phyloP scores from a whole-genome alignment of 2,888 invertebrate genomes.

The Lithophane leautieri region DNA sequence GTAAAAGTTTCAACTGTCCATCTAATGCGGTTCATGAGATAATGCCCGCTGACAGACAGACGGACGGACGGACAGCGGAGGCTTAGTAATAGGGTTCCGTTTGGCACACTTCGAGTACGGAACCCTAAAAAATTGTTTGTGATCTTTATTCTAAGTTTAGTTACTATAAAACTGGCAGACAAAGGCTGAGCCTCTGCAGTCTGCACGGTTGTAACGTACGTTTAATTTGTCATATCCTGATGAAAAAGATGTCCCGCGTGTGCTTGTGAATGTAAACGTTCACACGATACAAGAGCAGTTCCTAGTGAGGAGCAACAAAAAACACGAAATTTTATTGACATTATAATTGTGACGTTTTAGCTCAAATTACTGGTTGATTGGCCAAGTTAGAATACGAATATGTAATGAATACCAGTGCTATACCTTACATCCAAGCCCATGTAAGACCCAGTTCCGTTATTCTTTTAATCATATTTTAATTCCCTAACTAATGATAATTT shows the following conservation, averaged over 20 bases:
- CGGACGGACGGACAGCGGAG: too few relatives aligned
- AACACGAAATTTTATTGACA: not conserved
- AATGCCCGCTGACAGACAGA: too few relatives aligned
- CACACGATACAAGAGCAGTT: not conserved
- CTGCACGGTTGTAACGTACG: not conserved
- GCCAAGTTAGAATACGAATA: not conserved
- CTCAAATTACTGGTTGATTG: not conserved
- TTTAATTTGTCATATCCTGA: not conserved
- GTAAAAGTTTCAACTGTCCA: too few relatives aligned
- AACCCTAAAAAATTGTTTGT: not conserved
- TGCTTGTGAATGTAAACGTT: not conserved
- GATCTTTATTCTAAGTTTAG: not conserved
- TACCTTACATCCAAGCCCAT: not conserved
- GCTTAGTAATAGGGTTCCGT: too few relatives aligned
- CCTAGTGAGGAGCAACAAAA: not conserved
- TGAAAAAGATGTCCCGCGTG: not conserved
- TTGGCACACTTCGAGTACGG: too few relatives aligned
- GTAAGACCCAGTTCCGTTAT: not conserved
- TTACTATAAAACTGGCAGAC: not conserved
- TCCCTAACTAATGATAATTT: not conserved
- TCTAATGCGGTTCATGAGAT: too few relatives aligned
- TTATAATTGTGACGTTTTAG: not conserved
- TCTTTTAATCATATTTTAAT: not conserved
- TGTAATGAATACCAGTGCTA: not conserved
- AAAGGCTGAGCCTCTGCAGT: not conserved